These are phyloP conservation scores for Protophormia terraenovae DNA, from an alignment of 2,888 invertebrate genomes.

Conservation along the genomic window DNA sequence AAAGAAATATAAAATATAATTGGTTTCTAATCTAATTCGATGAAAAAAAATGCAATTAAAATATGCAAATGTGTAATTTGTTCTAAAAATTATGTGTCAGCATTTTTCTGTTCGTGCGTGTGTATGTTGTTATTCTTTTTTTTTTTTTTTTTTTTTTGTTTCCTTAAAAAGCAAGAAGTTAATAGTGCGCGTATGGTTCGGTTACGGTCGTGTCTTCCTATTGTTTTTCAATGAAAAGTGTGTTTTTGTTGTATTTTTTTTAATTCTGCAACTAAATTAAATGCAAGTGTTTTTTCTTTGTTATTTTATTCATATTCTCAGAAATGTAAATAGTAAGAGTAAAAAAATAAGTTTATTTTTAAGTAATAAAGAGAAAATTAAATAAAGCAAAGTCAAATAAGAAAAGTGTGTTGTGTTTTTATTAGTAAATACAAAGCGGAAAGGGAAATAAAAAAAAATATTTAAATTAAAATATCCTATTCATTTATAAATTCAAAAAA, in stretches of 20 bases:
- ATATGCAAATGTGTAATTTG: neutral
- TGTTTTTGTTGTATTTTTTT: neutral
- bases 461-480: no score
- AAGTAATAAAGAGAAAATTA: no score
- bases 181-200: neutral
- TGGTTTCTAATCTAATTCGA: neutral
- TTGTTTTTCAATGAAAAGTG: neutral
- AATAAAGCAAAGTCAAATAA: no score
- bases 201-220: neutral
- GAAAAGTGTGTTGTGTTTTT: no score
- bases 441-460: no score
- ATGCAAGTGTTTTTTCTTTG: no score
- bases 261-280: neutral
- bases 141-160: neutral
- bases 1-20: neutral
- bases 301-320: no score
- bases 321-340: no score
- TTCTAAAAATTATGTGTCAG: neutral
- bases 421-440: no score
- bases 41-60: neutral
- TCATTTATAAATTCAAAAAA: no score
- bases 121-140: neutral
- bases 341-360: no score
- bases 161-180: neutral
- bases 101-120: neutral